A percentile compares a stretch with the other conserved stretches of the same genome.
Evolutionary conservation across 2,113 vertebrate species (phyloP).

Genomic region (Columba janthina): DNA sequence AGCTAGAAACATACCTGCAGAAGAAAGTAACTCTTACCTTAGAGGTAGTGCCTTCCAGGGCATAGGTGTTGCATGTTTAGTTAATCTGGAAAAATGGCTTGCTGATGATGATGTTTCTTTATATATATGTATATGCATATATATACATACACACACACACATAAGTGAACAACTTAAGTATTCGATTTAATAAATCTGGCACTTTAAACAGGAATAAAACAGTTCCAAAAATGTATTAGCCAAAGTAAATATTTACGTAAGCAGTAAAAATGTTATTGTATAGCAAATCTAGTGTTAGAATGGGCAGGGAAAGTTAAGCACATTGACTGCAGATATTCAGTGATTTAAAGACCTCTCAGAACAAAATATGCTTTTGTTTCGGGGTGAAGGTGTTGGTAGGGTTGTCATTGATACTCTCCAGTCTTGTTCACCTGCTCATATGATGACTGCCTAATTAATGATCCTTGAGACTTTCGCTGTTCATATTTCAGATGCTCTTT

Average conservation of each 20-base stretch:
- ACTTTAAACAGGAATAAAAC: not conserved
- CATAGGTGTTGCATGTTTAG: not conserved
- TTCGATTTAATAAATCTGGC: not conserved
- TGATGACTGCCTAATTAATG: constrained; percentile 41
- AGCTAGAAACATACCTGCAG: not conserved
- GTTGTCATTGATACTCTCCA: not conserved
- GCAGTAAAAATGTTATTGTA: not conserved
- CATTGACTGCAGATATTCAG: not conserved
- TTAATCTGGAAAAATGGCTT: not conserved
- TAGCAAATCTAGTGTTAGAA: not conserved
- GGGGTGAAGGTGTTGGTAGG: not conserved
- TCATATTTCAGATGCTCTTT: constrained; percentile 44
- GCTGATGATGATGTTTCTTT: not conserved
- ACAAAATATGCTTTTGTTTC: not conserved
- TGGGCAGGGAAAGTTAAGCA: not conserved
- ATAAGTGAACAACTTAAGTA: not conserved
- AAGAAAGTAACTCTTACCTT: not conserved
- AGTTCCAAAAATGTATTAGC: not conserved
- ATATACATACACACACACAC: too few relatives aligned
- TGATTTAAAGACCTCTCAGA: constrained; percentile 6
- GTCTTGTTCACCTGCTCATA: constrained; percentile 3
- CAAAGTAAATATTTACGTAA: constrained; percentile 41
- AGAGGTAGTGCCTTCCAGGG: not conserved
- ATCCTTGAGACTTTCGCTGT: constrained; percentile 23
- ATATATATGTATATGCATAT: too few relatives aligned